Percentiles rank a stretch among this genome's conserved stretches.
These are phyloP conservation scores for Notiomystis cincta DNA, from an alignment of 2,113 vertebrate genomes.

Conservation along the genomic window DNA sequence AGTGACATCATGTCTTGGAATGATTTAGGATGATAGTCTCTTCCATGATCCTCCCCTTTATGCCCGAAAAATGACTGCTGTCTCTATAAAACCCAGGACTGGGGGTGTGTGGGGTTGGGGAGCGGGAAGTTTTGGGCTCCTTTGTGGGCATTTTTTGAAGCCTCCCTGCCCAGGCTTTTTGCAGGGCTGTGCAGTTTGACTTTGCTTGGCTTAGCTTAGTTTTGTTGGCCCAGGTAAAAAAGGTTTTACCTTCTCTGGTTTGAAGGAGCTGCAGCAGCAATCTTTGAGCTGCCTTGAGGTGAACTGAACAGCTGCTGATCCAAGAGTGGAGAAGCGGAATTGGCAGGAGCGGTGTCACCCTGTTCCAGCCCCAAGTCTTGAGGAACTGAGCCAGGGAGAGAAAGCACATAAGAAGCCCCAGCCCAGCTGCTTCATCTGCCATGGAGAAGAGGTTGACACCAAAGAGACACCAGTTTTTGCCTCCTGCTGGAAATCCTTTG, in stretches of 20 bases:
- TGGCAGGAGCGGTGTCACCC: accelerated
- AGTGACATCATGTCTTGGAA: not conserved
- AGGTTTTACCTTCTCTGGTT: not conserved
- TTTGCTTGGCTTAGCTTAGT: not conserved
- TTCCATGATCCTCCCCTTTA: not conserved
- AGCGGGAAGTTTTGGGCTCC: not conserved
- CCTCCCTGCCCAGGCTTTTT: not conserved
- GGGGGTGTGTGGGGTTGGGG: accelerated
- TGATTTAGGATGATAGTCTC: not conserved
- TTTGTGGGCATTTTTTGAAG: not conserved
- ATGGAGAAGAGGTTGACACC: not conserved
- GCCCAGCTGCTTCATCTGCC: not conserved
- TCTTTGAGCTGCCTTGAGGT: not conserved
- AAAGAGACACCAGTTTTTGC: not conserved
- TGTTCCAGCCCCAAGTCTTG: accelerated
- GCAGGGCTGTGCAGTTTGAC: accelerated
- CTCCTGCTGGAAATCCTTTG: not conserved
- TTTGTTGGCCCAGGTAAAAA: not conserved
- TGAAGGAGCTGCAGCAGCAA: not conserved
- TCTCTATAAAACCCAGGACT: not conserved
- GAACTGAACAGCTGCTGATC: too few relatives aligned
- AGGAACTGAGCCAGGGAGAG: accelerated
- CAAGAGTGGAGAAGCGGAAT: not conserved
- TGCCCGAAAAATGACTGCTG: too few relatives aligned
- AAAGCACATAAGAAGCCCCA: not conserved